phyloP scores from a whole-genome alignment of 2,888 invertebrate genomes.

The Deroplatys truncata region DNA sequence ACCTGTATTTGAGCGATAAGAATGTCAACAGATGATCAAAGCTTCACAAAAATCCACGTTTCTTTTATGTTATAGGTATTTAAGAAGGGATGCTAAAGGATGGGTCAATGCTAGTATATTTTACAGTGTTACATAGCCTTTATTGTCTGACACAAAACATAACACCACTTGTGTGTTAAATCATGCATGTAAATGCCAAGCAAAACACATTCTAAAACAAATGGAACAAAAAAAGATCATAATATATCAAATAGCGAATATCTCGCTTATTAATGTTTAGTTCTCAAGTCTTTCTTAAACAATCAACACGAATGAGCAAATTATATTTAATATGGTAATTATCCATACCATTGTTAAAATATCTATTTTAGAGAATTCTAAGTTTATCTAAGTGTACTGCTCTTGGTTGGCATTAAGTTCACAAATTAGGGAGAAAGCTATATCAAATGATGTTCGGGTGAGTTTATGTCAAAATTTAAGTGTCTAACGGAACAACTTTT shows the following conservation, averaged over 20 bases:
- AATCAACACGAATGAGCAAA: neutral
- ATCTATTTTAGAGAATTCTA: no score
- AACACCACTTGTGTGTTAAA: neutral
- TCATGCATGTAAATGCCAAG: neutral
- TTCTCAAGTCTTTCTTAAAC: neutral
- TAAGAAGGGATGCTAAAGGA: neutral
- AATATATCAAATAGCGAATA: neutral
- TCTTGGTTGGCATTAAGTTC: no score
- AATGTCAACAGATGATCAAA: no score
- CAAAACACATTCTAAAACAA: neutral
- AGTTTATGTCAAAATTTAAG: no score
- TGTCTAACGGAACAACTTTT: no score
- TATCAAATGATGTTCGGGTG: no score
- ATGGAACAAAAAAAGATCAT: neutral
- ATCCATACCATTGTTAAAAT: no score
- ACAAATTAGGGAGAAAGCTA: no score
- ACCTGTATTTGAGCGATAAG: no score
- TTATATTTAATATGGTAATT: neutral
- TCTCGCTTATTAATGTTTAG: neutral
- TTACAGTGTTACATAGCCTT: neutral
- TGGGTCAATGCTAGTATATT: neutral
- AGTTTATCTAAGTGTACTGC: no score
- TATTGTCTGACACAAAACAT: neutral
- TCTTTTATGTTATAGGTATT: neutral
- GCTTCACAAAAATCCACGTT: no score